These are phyloP conservation scores for Leiothrix lutea DNA, from an alignment of 2,113 vertebrate genomes.

Conservation along the genomic window DNA sequence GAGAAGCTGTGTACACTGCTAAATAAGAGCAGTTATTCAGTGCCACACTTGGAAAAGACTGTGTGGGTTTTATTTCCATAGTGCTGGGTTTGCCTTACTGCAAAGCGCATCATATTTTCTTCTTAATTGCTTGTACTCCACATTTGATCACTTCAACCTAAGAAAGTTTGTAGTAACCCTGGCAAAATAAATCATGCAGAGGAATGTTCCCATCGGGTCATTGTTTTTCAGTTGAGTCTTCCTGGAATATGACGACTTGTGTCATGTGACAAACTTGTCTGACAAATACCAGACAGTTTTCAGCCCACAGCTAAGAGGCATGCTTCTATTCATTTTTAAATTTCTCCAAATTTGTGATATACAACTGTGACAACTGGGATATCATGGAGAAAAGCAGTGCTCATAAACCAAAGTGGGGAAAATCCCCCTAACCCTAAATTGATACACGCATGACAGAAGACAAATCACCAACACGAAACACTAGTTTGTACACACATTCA, in stretches of 20 bases:
- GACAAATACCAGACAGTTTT: neutral
- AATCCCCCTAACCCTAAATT: neutral
- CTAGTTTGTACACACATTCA: neutral
- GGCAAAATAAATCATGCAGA: neutral
- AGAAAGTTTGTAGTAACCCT: neutral
- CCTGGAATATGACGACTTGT: neutral
- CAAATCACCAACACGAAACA: constrained; percentile 31
- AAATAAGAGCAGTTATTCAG: neutral
- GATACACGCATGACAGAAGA: neutral
- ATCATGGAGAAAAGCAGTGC: neutral
- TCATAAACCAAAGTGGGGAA: neutral
- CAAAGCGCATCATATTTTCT: neutral
- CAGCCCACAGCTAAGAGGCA: neutral
- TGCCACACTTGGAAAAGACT: neutral
- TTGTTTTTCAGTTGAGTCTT: neutral
- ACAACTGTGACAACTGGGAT: neutral
- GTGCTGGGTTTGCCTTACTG: neutral
- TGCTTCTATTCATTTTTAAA: neutral
- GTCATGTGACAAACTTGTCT: neutral
- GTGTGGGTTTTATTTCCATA: neutral
- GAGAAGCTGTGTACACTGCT: neutral
- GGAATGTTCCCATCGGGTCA: neutral
- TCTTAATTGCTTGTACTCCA: neutral
- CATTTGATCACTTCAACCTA: neutral
- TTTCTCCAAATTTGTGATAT: neutral